Conservation (phyloP, 2,113 vertebrate genomes). For the Nyctibius bracteatus region DNA sequence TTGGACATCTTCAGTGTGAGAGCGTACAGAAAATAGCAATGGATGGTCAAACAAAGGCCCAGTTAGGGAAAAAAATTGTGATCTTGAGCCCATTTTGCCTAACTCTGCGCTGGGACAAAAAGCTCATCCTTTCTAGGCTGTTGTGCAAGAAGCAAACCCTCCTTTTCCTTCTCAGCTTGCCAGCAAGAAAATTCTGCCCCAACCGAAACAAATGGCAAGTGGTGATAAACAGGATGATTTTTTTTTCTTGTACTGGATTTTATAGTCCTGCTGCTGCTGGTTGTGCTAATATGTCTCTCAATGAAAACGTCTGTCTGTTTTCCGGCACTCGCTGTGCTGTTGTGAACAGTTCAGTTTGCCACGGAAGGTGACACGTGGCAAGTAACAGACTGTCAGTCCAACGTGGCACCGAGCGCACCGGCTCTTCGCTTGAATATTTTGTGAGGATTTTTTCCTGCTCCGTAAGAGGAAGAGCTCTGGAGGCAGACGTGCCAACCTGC, state of each 20-base stretch:
- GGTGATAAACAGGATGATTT: background rate
- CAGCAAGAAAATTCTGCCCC: background rate
- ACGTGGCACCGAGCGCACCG: rapidly evolving
- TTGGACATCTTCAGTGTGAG: rapidly evolving
- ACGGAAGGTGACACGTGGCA: background rate
- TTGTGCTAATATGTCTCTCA: background rate
- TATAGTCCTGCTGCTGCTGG: background rate
- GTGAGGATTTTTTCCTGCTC: background rate
- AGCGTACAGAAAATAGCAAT: background rate
- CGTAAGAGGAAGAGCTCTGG: background rate
- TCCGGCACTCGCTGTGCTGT: background rate
- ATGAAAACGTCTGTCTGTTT: background rate
- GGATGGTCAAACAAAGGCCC: background rate
- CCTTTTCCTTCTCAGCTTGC: background rate
- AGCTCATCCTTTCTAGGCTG: background rate
- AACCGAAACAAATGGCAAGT: background rate
- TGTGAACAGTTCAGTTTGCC: background rate
- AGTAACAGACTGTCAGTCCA: background rate
- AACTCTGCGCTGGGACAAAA: background rate
- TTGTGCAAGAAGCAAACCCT: background rate
- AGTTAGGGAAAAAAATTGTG: rapidly evolving
- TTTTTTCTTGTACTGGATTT: background rate
- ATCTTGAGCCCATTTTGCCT: background rate
- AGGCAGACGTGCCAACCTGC: background rate
- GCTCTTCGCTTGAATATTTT: background rate